Evolutionary conservation across 2,888 invertebrate species (phyloP).

Genomic region (Spisula solida): DNA sequence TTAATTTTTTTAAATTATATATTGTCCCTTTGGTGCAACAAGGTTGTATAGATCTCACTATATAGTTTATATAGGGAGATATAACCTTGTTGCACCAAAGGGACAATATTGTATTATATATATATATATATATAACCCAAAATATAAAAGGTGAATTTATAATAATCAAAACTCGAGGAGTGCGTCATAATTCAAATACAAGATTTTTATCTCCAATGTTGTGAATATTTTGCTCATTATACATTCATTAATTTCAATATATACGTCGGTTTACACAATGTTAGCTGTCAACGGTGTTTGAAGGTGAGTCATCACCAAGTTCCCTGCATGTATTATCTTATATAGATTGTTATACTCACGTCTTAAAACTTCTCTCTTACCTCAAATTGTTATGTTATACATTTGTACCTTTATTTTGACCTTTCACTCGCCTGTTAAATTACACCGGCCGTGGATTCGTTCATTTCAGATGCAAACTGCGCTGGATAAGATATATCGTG

Average conservation of each 20-base stretch:
- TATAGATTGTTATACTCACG: background rate
- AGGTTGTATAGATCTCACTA: no score
- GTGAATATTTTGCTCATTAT: background rate
- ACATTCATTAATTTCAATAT: background rate
- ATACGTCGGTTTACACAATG: background rate
- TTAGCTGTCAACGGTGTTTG: conserved; percentile 1
- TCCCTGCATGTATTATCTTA: background rate
- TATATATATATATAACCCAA: no score
- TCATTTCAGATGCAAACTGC: background rate
- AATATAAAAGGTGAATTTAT: no score
- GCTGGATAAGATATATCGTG: background rate
- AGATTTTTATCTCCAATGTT: conserved; percentile 2
- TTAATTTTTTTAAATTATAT: no score
- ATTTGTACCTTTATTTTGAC: background rate
- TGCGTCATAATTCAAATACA: background rate
- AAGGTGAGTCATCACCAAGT: background rate
- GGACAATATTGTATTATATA: no score
- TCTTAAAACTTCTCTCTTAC: background rate
- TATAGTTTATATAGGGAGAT: no score
- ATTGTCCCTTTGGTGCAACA: no score
- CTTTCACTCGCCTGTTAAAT: conserved; percentile 1
- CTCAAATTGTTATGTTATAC: background rate
- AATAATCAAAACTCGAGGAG: background rate
- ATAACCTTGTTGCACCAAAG: no score
- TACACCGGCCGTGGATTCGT: background rate